Conservation (phyloP, 2,888 invertebrate genomes). For the Eugnorisma glareosa region DNA sequence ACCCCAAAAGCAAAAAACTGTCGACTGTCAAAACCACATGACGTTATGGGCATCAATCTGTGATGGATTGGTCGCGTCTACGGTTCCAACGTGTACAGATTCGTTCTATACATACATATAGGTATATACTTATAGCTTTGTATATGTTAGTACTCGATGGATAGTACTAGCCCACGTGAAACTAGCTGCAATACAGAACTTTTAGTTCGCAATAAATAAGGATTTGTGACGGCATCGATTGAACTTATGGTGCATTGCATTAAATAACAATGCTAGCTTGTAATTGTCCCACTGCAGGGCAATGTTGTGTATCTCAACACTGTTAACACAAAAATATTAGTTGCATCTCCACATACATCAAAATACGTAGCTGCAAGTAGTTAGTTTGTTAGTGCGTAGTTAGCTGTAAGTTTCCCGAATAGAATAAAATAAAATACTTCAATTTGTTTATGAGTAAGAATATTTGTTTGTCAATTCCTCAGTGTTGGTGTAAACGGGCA, state of each 20-base stretch:
- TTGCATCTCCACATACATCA: neutral
- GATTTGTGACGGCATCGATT: constrained; percentile 30
- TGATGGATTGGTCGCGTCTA: constrained; percentile 56
- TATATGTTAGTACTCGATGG: constrained; percentile 15
- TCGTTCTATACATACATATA: neutral
- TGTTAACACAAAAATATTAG: neutral
- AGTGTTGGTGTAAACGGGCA: no score
- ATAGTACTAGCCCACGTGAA: constrained; percentile 9
- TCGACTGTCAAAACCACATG: constrained; percentile 60
- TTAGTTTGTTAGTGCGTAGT: no score
- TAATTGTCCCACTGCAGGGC: constrained; percentile 5
- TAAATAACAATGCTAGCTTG: constrained; percentile 21
- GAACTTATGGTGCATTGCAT: constrained; percentile 20
- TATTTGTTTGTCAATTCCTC: neutral
- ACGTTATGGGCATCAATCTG: constrained; percentile 51
- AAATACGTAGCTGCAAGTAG: no score
- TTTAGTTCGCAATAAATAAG: constrained; percentile 47
- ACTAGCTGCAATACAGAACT: constrained; percentile 21
- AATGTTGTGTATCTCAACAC: neutral
- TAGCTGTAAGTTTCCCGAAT: no score
- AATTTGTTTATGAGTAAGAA: neutral
- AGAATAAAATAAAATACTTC: neutral
- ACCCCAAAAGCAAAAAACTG: constrained; percentile 33
- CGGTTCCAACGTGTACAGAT: constrained; percentile 11
- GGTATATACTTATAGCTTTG: neutral